phyloP scores from a whole-genome alignment of 2,113 vertebrate species.

The Amphiprion ocellaris region DNA sequence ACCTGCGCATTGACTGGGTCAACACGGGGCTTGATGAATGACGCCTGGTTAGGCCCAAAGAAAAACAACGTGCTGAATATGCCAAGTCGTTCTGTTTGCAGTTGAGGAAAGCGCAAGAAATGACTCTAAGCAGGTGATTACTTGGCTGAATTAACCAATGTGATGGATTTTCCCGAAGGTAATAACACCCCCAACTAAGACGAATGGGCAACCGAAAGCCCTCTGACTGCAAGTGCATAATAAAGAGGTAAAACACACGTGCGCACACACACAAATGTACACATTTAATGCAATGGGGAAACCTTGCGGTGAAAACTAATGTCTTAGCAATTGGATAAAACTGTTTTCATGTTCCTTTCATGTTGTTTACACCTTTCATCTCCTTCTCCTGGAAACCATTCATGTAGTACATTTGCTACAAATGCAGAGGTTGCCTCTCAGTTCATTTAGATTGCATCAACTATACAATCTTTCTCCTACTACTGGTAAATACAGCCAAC shows the following conservation, averaged over 20 bases:
- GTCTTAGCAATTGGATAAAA: constrained; percentile 3
- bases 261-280: constrained; percentile 12
- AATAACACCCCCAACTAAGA: constrained; percentile 61
- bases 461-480: background rate
- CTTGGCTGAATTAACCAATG: constrained; percentile 58
- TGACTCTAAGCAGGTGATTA: constrained; percentile 71
- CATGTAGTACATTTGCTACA: background rate
- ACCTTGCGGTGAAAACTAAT: constrained; percentile 4
- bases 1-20: constrained; percentile 37
- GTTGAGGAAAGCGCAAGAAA: constrained; percentile 59
- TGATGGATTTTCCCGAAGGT: constrained; percentile 66
- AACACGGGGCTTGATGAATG: constrained; percentile 53
- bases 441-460: constrained; percentile 8
- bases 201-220: constrained; percentile 51
- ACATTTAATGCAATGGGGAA: background rate
- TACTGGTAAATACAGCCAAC: constrained; percentile 4
- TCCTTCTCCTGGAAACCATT: background rate
- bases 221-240: constrained; percentile 27
- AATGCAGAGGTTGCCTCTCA: background rate
- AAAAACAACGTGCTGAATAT: constrained; percentile 59
- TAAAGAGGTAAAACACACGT: constrained; percentile 46
- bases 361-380: background rate
- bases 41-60: constrained; percentile 25
- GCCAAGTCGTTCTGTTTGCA: constrained; percentile 48
- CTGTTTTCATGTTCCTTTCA: constrained; percentile 28